phyloP scores from a whole-genome alignment of 2,888 invertebrate species.

The Andricus quercusramuli region DNA sequence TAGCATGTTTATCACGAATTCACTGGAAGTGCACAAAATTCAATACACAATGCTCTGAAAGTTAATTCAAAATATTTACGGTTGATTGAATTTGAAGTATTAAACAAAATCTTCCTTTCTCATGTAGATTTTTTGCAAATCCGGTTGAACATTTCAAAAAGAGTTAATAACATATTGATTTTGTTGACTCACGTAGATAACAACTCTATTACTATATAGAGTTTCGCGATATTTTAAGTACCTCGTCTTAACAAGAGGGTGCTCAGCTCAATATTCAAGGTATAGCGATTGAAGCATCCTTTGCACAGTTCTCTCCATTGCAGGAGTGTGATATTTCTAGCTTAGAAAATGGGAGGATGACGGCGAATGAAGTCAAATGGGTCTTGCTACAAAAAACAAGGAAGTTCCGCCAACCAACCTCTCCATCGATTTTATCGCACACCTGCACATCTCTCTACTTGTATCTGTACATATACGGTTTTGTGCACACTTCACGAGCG shows the following conservation, averaged over 20 bases:
- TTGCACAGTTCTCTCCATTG: conserved; percentile 10
- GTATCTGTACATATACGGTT: conserved; percentile 48
- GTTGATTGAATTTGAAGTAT: no score
- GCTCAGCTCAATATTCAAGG: not conserved
- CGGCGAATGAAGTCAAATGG: conserved; percentile 44
- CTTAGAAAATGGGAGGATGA: conserved; percentile 41
- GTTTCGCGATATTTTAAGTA: conserved; percentile 46
- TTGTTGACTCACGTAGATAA: not conserved
- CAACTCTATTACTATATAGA: not conserved
- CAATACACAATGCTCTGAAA: not conserved
- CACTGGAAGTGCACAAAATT: not conserved
- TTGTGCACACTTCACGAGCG: conserved; percentile 35
- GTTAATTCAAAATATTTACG: not conserved
- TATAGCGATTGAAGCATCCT: conserved; percentile 19
- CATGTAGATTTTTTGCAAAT: not conserved
- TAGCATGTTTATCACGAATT: conserved; percentile 14
- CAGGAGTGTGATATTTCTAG: conserved; percentile 34
- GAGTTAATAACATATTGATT: conserved; percentile 1
- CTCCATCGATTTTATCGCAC: conserved; percentile 39
- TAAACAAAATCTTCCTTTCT: not conserved
- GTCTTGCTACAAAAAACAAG: conserved; percentile 39
- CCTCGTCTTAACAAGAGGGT: not conserved
- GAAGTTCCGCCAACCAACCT: conserved; percentile 39
- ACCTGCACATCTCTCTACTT: conserved; percentile 6
- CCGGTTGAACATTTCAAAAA: not conserved